phyloP scores from a whole-genome alignment of 2,797 vertebrate genomes.

The Pangasius djambal region DNA sequence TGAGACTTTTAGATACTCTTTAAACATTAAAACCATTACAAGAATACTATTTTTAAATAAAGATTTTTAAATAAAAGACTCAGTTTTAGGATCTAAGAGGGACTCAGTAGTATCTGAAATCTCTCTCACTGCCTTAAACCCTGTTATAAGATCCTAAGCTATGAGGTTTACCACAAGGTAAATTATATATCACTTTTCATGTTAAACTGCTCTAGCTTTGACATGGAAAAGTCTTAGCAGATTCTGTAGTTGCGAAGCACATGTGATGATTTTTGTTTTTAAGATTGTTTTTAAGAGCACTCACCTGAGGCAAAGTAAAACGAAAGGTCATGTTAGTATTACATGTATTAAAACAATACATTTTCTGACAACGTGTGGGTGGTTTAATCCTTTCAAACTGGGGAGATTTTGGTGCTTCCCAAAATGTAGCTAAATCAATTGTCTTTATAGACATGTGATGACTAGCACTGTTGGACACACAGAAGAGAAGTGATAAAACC shows the following conservation, averaged over 20 bases:
- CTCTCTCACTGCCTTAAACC: not conserved
- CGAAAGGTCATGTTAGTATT: not conserved
- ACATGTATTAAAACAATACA: not conserved
- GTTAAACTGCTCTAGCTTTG: not conserved
- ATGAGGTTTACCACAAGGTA: not conserved
- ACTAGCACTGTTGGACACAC: not conserved
- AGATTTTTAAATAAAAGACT: not conserved
- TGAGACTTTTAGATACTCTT: too few relatives aligned
- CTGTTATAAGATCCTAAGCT: not conserved
- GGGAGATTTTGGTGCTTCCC: not conserved
- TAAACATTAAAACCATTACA: not conserved
- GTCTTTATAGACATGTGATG: not conserved
- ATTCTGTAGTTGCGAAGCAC: not conserved
- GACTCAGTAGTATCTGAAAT: not conserved
- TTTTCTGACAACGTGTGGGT: not conserved
- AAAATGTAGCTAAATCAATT: not conserved
- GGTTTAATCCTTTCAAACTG: not conserved
- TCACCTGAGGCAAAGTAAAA: not conserved
- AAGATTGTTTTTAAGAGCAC: not conserved
- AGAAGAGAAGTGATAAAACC: not conserved
- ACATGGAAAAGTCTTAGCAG: not conserved
- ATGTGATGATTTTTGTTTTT: not conserved
- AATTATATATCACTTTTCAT: conserved; percentile 3
- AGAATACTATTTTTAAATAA: not conserved
- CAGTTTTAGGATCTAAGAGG: not conserved